Conservation (phyloP, 2,113 vertebrate genomes). For the Microtus pennsylvanicus region DNA sequence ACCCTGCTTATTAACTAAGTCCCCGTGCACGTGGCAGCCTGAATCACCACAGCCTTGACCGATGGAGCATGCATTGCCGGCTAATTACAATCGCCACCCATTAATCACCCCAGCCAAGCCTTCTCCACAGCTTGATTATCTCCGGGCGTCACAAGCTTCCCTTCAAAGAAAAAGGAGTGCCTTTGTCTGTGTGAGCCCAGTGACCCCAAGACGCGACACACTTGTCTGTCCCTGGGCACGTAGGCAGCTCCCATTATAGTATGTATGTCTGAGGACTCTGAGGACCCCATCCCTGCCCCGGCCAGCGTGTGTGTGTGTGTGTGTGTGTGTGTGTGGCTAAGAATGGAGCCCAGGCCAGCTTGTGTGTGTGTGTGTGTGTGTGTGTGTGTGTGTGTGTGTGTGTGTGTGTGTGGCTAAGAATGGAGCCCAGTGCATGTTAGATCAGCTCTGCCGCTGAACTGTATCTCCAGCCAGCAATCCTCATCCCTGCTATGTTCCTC, state of each 20-base stretch:
- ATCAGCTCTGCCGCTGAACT: background rate
- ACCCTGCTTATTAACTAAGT: background rate
- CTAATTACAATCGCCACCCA: slow-evolving; percentile 25
- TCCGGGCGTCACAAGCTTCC: background rate
- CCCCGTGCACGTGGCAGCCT: background rate
- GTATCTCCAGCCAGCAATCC: background rate
- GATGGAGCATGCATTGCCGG: background rate
- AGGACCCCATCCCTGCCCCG: background rate
- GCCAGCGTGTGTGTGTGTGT: background rate
- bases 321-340: background rate
- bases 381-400: too few species aligned
- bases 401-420: background rate
- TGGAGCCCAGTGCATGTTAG: background rate
- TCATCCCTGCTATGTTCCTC: background rate
- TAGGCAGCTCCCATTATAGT: background rate
- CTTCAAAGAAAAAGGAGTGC: background rate
- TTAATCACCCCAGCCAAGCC: slow-evolving; percentile 13
- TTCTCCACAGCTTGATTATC: slow-evolving; percentile 12
- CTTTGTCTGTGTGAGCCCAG: background rate
- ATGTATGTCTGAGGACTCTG: background rate
- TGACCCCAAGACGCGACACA: background rate
- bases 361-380: background rate
- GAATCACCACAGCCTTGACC: background rate
- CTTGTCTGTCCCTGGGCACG: background rate
- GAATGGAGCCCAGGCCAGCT: too few species aligned